Percentiles rank a stretch among this genome's conserved stretches.
These are phyloP conservation scores for Enteromius thamalakanensis DNA, from an alignment of 2,797 vertebrate species.

Conservation along the genomic window DNA sequence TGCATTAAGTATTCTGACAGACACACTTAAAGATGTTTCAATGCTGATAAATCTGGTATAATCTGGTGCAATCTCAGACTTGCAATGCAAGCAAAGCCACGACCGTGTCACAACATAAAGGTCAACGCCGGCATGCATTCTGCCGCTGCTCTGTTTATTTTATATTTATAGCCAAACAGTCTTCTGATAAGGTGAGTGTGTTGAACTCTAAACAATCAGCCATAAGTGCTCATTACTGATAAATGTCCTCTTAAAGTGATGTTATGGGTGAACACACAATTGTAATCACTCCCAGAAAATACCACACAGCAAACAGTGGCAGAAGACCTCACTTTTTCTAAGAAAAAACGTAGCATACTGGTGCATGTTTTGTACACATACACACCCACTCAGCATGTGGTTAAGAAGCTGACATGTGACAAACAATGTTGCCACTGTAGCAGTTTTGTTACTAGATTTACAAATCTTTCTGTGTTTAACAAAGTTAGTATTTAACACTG, in stretches of 20 bases:
- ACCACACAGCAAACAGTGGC: background rate
- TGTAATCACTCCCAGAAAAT: constrained; percentile 8
- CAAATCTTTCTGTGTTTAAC: background rate
- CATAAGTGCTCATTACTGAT: constrained; percentile 24
- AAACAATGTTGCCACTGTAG: background rate
- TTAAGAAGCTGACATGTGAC: background rate
- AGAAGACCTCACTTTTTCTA: background rate
- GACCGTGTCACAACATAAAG: constrained; percentile 17
- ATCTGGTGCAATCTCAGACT: constrained; percentile 11
- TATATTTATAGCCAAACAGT: constrained; percentile 38
- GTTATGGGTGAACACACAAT: constrained; percentile 9
- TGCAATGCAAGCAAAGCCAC: background rate
- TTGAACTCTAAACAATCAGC: constrained; percentile 35
- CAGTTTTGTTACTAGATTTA: background rate
- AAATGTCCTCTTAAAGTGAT: constrained; percentile 20
- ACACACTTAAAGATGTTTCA: no score
- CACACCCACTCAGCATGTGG: background rate
- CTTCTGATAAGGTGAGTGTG: constrained; percentile 17
- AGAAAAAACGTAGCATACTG: background rate
- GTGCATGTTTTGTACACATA: background rate
- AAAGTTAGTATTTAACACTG: background rate
- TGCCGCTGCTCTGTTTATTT: background rate
- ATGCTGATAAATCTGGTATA: background rate
- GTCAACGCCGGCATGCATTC: background rate
- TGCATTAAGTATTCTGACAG: background rate